Base-by-base conservation (phyloP, 2,113 vertebrate genomes). In the Eleginops maclovinus region DNA sequence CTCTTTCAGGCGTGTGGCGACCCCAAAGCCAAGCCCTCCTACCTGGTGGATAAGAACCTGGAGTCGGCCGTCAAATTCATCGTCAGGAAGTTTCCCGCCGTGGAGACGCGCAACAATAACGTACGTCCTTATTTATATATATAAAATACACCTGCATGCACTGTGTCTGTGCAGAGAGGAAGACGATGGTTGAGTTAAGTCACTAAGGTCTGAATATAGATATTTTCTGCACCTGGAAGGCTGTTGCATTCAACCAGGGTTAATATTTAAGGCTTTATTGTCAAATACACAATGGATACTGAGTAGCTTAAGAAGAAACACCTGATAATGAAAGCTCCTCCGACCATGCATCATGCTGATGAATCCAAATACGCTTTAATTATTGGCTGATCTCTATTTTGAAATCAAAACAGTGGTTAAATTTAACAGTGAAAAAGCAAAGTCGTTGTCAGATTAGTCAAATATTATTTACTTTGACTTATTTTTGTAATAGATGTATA, bases 51-150 rank as follows among this genome's bases (percentile, higher is more conserved):
- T 91, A 99, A 98, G 95, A 99, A 99, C 91, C 89, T 99, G 92
- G 98, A 99, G 92, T 98, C 98, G 53, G 98, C 98, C 10, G 98
- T 99, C 90, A 99, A 99, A 94, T 99, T 99, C 91, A 99, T 99
- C 83, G 97, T 99, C 90, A 96, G 97, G 89, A 99, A 99, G 90
- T 99, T 99, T 64, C 98, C 98, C 40, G 97, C 97, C 40, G 97
- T 99, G 84, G 98, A 99, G 93, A 99, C 98, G 0, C 96, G 97
- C 56, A 99, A 99, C 91, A 99, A 99, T 91, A 99, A 99, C 46
- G 98, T 99, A 95, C 98, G 98, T 36, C 5, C 8, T 36, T 36
- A 36, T 36, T 36, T 36, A 36, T 8, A 36, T 36, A 36, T 36
- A 8, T 36, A 36, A 7, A 1, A 36, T 96, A 72, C 51, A 17